These are phyloP conservation scores for Caenorhabditis briggsae DNA, from an alignment of 1,140 invertebrate species.

Conservation along the genomic window DNA sequence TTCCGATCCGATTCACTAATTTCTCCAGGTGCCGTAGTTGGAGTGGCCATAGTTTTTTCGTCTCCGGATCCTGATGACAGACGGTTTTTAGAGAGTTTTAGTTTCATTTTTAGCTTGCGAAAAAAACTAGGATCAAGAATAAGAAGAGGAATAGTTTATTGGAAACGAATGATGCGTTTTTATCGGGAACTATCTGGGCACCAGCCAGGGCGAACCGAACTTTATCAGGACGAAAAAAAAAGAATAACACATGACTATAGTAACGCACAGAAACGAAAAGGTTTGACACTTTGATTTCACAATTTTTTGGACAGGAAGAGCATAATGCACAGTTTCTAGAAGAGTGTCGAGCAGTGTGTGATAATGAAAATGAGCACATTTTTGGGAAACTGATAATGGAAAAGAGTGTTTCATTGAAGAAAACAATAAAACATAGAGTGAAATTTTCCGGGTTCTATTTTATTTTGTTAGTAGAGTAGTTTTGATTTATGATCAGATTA, in stretches of 20 bases:
- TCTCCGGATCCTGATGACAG: not conserved
- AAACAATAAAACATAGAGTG: too few species aligned
- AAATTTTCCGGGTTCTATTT: too few species aligned
- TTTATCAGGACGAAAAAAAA: not conserved
- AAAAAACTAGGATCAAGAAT: too few species aligned
- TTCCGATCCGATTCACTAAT: slow-evolving; percentile 56
- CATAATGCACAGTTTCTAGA: slow-evolving; percentile 31
- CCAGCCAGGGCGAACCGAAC: not conserved
- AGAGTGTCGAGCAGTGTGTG: not conserved
- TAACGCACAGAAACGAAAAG: not conserved
- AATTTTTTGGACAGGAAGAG: not conserved
- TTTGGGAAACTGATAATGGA: not conserved
- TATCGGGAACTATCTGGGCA: not conserved
- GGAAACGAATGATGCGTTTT: not conserved
- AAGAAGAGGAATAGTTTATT: not conserved
- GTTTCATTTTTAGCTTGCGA: not conserved
- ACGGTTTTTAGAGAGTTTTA: not conserved
- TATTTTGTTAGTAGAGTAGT: too few species aligned
- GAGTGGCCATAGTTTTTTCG: not conserved
- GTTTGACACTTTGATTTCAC: slow-evolving; percentile 28
- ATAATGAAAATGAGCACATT: slow-evolving; percentile 8
- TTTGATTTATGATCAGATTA: too few species aligned
- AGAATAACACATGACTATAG: slow-evolving; percentile 13
- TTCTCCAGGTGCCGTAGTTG: slow-evolving; percentile 3
- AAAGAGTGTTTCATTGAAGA: not conserved